A percentile compares a stretch with the other conserved stretches of the same genome.
phyloP scores from a whole-genome alignment of 2,797 vertebrate species.

The Cossypha polioptera region DNA sequence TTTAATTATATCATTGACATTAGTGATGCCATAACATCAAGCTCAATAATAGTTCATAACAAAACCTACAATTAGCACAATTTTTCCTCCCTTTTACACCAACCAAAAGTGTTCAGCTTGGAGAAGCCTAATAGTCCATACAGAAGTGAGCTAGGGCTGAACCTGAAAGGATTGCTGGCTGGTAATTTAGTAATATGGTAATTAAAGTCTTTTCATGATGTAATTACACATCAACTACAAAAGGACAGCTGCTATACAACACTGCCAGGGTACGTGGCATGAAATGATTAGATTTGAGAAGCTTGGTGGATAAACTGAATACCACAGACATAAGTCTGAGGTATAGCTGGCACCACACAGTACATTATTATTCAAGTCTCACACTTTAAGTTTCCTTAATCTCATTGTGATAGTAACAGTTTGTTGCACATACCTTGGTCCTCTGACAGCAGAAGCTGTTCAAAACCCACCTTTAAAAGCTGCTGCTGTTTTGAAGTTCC shows the following conservation, averaged over 20 bases:
- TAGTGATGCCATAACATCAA: conserved; percentile 64
- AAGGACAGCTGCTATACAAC: conserved; percentile 46
- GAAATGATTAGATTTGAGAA: conserved; percentile 31
- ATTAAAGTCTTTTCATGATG: conserved; percentile 60
- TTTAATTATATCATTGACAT: conserved; percentile 70
- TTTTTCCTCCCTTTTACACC: conserved; percentile 46
- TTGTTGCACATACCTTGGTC: conserved; percentile 21
- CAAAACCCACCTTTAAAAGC: conserved; percentile 12
- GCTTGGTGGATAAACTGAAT: conserved; percentile 68
- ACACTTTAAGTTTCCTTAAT: background rate
- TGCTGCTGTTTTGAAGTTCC: background rate
- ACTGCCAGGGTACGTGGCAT: conserved; percentile 39
- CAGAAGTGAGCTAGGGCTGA: conserved; percentile 44
- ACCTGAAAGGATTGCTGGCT: conserved; percentile 59
- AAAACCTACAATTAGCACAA: conserved; percentile 64
- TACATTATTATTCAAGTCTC: conserved; percentile 59
- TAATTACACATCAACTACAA: conserved; percentile 54
- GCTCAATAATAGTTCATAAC: conserved; percentile 53
- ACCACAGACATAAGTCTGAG: conserved; percentile 59
- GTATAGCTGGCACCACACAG: conserved; percentile 22
- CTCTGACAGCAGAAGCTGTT: background rate
- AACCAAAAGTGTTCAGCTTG: conserved; percentile 16
- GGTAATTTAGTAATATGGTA: conserved; percentile 61
- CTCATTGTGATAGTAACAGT: conserved; percentile 47
- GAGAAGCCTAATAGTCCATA: conserved; percentile 44